These are phyloP conservation scores for Tinamus guttatus DNA, from an alignment of 2,113 vertebrate species.

Conservation along the genomic window DNA sequence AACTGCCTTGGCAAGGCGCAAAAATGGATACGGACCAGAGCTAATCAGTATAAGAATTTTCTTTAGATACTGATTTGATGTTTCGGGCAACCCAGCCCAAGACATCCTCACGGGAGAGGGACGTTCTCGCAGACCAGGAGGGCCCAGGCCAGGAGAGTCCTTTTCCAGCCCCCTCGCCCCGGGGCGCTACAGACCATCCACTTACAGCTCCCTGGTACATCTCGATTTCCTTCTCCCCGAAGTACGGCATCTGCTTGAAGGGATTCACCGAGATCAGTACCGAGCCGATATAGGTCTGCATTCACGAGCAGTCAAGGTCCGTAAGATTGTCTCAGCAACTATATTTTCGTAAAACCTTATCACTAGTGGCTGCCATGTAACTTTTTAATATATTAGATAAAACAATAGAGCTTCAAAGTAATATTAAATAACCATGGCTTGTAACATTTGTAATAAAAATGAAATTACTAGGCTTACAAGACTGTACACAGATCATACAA, in stretches of 20 bases:
- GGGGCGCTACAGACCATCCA: constrained; percentile 27
- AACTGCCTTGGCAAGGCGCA: neutral
- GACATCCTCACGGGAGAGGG: neutral
- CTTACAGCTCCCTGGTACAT: constrained; percentile 99
- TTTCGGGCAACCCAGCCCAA: neutral
- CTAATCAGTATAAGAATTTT: neutral
- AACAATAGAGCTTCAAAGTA: neutral
- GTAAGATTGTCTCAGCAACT: neutral
- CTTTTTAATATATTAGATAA: neutral
- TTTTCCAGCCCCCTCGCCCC: neutral
- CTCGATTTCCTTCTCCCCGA: constrained; percentile 97
- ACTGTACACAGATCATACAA: neutral
- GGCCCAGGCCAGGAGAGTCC: neutral
- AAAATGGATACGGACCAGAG: neutral
- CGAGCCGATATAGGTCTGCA: constrained; percentile 96
- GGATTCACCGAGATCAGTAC: constrained; percentile 98
- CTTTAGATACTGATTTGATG: neutral
- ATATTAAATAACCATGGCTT: neutral
- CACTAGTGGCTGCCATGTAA: neutral
- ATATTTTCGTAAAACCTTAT: neutral
- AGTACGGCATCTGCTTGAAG: constrained; percentile 99
- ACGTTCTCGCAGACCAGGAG: neutral
- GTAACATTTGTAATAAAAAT: neutral
- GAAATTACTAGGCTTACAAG: neutral
- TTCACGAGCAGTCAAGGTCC: constrained; percentile 81